Conservation (phyloP, 2,113 vertebrate genomes). For the Heloderma charlesbogerti region DNA sequence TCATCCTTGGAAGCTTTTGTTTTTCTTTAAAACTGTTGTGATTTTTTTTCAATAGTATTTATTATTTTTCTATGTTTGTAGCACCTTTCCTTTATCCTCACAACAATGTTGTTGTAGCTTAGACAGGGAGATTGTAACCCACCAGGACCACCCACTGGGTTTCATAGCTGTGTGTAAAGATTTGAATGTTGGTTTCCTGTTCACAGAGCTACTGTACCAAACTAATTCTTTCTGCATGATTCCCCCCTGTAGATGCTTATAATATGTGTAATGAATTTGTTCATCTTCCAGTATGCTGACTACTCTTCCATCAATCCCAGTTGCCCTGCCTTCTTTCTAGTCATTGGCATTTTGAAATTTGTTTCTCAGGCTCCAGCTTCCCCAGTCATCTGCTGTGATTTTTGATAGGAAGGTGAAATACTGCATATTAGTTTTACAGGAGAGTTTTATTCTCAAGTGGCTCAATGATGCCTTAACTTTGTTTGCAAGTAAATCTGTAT, state of each 20-base stretch:
- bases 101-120: neutral
- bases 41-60: neutral
- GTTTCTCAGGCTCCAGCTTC: neutral
- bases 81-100: neutral
- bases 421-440: neutral
- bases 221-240: neutral
- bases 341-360: neutral
- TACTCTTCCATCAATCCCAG: neutral
- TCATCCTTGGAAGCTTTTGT: too few relatives aligned
- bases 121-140: neutral
- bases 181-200: neutral
- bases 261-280: neutral
- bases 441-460: neutral
- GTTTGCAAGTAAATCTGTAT: neutral
- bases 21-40: neutral
- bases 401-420: slow-evolving; percentile 11
- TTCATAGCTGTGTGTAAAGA: neutral
- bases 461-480: neutral
- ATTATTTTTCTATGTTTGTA: neutral
- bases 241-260: rapidly evolving
- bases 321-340: slow-evolving; percentile 3
- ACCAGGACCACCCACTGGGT: neutral
- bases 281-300: neutral
- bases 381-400: neutral
- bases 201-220: neutral